Percentiles rank a stretch among this genome's conserved stretches.
Conservation (phyloP, 1,140 invertebrate genomes). For the Bacillus rossius region DNA sequence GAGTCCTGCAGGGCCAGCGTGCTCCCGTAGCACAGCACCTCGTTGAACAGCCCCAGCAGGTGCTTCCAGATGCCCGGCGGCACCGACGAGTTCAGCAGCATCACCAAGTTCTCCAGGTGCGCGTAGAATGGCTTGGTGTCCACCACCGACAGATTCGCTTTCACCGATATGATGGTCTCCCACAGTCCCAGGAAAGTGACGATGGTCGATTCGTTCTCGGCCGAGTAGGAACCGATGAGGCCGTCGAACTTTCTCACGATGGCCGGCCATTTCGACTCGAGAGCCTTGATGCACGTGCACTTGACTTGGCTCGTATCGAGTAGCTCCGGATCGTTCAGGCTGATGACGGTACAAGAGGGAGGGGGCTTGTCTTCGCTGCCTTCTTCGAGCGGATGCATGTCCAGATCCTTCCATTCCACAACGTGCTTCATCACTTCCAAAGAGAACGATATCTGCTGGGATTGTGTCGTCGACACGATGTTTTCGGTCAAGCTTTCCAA, state of each 20-base stretch:
- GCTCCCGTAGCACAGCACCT: slow-evolving; percentile 84
- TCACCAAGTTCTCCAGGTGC: slow-evolving; percentile 72
- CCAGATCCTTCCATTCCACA: slow-evolving; percentile 80
- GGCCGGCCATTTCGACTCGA: slow-evolving; percentile 75
- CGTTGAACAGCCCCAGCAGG: slow-evolving; percentile 76
- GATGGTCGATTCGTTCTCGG: slow-evolving; percentile 48
- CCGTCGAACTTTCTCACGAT: slow-evolving; percentile 56
- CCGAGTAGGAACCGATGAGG: slow-evolving; percentile 44
- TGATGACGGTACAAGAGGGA: slow-evolving; percentile 54
- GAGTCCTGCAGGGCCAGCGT: slow-evolving; percentile 81
- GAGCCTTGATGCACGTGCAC: slow-evolving; percentile 74
- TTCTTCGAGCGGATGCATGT: slow-evolving; percentile 75
- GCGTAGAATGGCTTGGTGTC: slow-evolving; percentile 86
- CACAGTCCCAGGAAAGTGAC: slow-evolving; percentile 79
- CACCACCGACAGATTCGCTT: slow-evolving; percentile 81
- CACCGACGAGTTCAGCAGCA: slow-evolving; percentile 61
- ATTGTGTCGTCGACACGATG: slow-evolving; percentile 52
- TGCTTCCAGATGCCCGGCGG: slow-evolving; percentile 79
- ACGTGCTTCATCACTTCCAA: slow-evolving; percentile 78
- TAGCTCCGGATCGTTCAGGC: slow-evolving; percentile 68
- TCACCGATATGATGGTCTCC: slow-evolving; percentile 88
- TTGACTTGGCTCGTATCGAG: slow-evolving; percentile 73
- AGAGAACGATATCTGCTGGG: slow-evolving; percentile 71
- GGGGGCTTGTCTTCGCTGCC: slow-evolving; percentile 35
- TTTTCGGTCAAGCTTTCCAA: slow-evolving; percentile 57